Conservation (phyloP, 2,113 vertebrate genomes). For the Gymnocephalus cernua region DNA sequence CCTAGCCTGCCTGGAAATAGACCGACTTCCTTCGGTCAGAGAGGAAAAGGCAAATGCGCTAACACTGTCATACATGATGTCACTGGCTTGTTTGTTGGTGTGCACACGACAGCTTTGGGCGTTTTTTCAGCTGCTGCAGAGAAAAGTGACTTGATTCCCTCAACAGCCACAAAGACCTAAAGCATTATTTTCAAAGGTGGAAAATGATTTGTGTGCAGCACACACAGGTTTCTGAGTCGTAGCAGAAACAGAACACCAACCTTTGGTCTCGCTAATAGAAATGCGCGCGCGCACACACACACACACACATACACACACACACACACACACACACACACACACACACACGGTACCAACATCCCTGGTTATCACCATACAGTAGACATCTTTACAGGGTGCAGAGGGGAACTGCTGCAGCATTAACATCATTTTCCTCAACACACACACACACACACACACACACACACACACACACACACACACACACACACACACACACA, state of each 20-base stretch:
- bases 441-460: not conserved
- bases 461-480: constrained; percentile 1
- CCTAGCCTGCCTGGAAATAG: not conserved
- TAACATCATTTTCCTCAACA: not conserved
- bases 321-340: not conserved
- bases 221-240: not conserved
- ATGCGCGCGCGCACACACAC: too few species aligned
- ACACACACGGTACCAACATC: not conserved
- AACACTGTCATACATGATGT: not conserved
- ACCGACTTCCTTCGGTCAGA: not conserved
- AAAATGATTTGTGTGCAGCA: constrained; percentile 1
- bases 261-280: not conserved
- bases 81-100: not conserved
- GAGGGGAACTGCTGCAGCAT: not conserved
- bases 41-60: not conserved
- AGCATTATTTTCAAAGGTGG: not conserved
- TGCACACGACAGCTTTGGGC: not conserved
- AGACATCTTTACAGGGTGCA: not conserved
- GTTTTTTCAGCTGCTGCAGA: not conserved
- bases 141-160: not conserved
- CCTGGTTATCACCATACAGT: constrained; percentile 7
- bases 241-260: not conserved
- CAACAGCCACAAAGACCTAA: not conserved
- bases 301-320: not conserved
- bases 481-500: constrained; percentile 8